Base-by-base conservation (phyloP, 1,140 invertebrate genomes). In the Macrosteles quadrilineatus region DNA sequence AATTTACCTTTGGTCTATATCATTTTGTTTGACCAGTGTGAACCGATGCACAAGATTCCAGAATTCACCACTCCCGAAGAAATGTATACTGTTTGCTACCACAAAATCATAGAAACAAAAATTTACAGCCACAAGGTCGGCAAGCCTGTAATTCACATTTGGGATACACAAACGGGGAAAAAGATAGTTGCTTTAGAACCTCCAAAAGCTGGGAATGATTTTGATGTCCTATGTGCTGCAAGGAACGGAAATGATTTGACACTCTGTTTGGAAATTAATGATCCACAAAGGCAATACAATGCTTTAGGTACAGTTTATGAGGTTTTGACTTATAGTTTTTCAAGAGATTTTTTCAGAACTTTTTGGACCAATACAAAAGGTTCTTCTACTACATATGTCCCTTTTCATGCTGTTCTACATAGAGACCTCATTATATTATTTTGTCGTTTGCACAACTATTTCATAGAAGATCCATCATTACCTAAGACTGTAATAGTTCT, bases 81-180 rank as follows among this genome's bases (percentile, higher is more conserved):
- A 14, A 59, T 59, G 55, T 59, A 59, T 29, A 6, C 25, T 25
- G 27, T 59, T 25, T 59, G 55, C 55, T 59, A 59, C 27, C 55
- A 59, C n/a, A 59, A 29, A 30, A 29, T 59, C n/a, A 59, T 59
- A 25, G 55, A 59, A 59, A 59, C 25, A 6, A 59, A 59, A 59
- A 59, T 59, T 6, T 59, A 59, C 25, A 59, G 55, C 27, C 55
- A 59, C n/a, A 59, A 59, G 23, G 27, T 59, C 23, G 55, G 55
- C 2, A 59, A 29, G 55, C 23, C 55, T 29, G 55, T 59, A 21
- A 14, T 59, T 9, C 55, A 59, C n/a, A 29, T 59, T 27, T 59
- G 55, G 55, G 55, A 59, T 59, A 25, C 27, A 21, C 21, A 59
- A 27, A 59, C 55, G n/a, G 21, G 55, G 21, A 27, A 11, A 25